Conservation (phyloP, 2,113 vertebrate genomes). For the Dendropsophus ebraccatus region DNA sequence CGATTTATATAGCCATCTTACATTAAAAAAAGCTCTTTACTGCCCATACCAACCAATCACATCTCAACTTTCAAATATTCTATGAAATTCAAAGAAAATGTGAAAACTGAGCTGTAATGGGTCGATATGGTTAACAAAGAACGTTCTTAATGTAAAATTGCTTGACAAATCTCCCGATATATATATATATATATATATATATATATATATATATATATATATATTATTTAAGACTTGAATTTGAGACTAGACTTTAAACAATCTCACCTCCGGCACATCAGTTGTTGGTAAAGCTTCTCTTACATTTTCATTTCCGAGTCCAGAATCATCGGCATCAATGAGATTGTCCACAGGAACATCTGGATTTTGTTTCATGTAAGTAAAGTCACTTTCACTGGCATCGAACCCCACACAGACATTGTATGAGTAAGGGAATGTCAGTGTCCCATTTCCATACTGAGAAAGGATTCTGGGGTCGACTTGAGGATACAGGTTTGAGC, state of each 20-base stretch:
- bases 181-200: no score
- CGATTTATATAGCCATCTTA: no score
- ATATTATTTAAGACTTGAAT: no score
- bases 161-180: no score
- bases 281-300: neutral
- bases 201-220: no score
- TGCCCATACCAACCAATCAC: no score
- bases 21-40: no score
- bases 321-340: conserved; percentile 48
- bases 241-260: neutral
- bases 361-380: conserved; percentile 51
- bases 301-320: conserved; percentile 2
- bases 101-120: no score
- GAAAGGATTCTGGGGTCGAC: conserved; percentile 54
- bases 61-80: no score
- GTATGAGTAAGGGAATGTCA: conserved; percentile 63
- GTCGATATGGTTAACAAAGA: no score
- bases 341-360: conserved; percentile 40
- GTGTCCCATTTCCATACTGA: conserved; percentile 60
- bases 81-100: no score
- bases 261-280: neutral
- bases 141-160: no score
- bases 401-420: conserved; percentile 62
- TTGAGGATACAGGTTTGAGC: conserved; percentile 52
- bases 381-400: conserved; percentile 58